Evolutionary conservation across 2,888 invertebrate genomes (phyloP).

Genomic region (Diarsia mendica): DNA sequence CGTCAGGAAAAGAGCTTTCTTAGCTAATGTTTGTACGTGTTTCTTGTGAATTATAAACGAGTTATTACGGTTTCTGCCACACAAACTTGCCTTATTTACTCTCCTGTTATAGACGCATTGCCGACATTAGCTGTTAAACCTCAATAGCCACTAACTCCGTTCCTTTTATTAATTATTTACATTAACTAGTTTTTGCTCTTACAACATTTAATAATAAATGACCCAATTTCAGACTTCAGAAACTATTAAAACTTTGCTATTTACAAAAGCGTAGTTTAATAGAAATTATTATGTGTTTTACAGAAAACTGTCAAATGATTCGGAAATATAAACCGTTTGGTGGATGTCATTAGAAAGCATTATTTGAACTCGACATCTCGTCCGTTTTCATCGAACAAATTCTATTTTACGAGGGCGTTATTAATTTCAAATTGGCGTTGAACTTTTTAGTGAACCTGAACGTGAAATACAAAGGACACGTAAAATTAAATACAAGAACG

Average conservation of each 20-base stretch:
- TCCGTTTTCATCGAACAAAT: conserved; percentile 31
- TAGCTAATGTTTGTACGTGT: conserved; percentile 48
- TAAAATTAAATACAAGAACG: conserved; percentile 8
- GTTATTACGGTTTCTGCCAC: conserved; percentile 35
- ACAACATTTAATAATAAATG: conserved; percentile 39
- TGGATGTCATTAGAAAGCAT: conserved; percentile 46
- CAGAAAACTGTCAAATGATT: conserved; percentile 41
- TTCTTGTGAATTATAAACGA: conserved; percentile 58
- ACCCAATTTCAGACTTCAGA: conserved; percentile 35
- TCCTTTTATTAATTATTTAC: conserved; percentile 46
- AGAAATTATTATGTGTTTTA: conserved; percentile 38
- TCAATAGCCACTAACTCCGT: conserved; percentile 20
- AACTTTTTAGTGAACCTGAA: conserved; percentile 7
- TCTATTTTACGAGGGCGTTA: conserved; percentile 26
- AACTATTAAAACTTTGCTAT: conserved; percentile 52
- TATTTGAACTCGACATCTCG: conserved; percentile 35
- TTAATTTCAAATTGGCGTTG: conserved; percentile 9
- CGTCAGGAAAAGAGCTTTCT: conserved; percentile 58
- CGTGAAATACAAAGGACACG: conserved; percentile 6
- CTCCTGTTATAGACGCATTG: conserved; percentile 23
- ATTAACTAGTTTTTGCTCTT: conserved; percentile 31
- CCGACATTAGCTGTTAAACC: conserved; percentile 15
- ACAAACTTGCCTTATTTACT: conserved; percentile 23
- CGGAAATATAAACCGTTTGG: conserved; percentile 39
- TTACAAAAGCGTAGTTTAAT: conserved; percentile 40